Evolutionary conservation across 2,888 invertebrate genomes (phyloP).

Genomic region (Operophtera brumata): DNA sequence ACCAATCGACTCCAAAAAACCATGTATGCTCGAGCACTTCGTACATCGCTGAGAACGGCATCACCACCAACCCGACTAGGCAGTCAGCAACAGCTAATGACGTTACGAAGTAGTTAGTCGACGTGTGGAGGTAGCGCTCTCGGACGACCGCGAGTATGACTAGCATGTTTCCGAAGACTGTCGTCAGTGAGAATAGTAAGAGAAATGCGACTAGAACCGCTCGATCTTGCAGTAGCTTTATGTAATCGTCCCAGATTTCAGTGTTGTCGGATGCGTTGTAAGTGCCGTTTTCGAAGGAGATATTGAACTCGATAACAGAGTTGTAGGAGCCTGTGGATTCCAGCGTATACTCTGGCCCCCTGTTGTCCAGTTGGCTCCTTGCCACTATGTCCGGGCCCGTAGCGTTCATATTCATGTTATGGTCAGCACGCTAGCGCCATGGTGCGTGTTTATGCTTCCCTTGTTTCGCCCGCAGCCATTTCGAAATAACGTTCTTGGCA

Average conservation of each 20-base stretch:
- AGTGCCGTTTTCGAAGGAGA: slow-evolving; percentile 55
- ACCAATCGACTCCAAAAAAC: slow-evolving; percentile 97
- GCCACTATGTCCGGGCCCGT: slow-evolving; percentile 68
- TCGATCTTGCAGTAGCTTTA: slow-evolving; percentile 82
- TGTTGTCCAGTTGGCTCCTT: slow-evolving; percentile 68
- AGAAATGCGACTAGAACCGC: slow-evolving; percentile 90
- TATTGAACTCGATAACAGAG: slow-evolving; percentile 59
- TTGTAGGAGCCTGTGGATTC: slow-evolving; percentile 53
- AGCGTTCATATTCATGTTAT: slow-evolving; percentile 68
- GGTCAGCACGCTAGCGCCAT: slow-evolving; percentile 71
- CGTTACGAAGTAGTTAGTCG: slow-evolving; percentile 98
- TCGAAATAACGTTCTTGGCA: slow-evolving; percentile 75
- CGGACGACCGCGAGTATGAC: slow-evolving; percentile 96
- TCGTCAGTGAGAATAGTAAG: slow-evolving; percentile 92
- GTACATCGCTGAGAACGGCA: slow-evolving; percentile 97
- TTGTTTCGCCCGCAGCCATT: slow-evolving; percentile 75
- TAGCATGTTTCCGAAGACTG: slow-evolving; percentile 96
- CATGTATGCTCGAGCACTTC: slow-evolving; percentile 94
- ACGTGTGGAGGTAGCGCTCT: slow-evolving; percentile 96
- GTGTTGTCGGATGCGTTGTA: slow-evolving; percentile 56
- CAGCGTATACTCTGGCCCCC: slow-evolving; percentile 61
- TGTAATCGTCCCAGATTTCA: slow-evolving; percentile 72
- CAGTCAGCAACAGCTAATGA: slow-evolving; percentile 98
- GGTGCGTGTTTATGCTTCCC: slow-evolving; percentile 73
- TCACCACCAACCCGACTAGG: slow-evolving; percentile 96